These are phyloP conservation scores for Diadophis punctatus DNA, from an alignment of 2,113 vertebrate species.

Conservation along the genomic window DNA sequence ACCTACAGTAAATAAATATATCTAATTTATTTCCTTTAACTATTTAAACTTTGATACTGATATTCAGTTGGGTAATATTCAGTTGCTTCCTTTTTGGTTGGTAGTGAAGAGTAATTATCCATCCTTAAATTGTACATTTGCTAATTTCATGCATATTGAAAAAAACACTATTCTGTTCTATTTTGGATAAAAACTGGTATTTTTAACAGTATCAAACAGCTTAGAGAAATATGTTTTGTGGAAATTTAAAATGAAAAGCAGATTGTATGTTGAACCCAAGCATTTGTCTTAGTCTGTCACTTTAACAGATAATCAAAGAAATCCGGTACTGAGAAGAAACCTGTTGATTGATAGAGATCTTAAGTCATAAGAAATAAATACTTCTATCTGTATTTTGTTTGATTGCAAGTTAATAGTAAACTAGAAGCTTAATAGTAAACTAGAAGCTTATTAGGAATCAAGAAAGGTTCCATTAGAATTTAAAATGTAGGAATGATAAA, in stretches of 20 bases:
- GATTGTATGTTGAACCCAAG: background rate
- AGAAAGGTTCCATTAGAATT: background rate
- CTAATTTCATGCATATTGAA: background rate
- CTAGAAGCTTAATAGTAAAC: background rate
- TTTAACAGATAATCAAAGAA: background rate
- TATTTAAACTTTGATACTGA: constrained; percentile 24
- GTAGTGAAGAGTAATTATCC: background rate
- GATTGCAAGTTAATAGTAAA: background rate
- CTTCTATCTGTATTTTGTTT: background rate
- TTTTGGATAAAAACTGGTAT: background rate
- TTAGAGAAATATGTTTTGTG: background rate
- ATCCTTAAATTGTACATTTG: background rate
- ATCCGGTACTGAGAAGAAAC: constrained; percentile 11
- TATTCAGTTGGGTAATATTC: constrained; percentile 43
- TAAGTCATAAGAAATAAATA: constrained; percentile 17
- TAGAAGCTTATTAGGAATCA: constrained; percentile 8
- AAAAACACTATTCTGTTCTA: background rate
- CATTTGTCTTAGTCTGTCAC: background rate
- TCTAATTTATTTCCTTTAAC: constrained; percentile 41
- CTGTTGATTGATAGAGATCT: background rate
- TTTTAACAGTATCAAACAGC: background rate
- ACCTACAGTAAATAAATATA: constrained; percentile 45
- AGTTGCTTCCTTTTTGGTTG: background rate
- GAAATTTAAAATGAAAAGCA: background rate
- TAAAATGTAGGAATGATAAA: constrained; percentile 42